These are phyloP conservation scores for Rhea americana DNA, from an alignment of 2,113 vertebrate genomes.

Conservation along the genomic window DNA sequence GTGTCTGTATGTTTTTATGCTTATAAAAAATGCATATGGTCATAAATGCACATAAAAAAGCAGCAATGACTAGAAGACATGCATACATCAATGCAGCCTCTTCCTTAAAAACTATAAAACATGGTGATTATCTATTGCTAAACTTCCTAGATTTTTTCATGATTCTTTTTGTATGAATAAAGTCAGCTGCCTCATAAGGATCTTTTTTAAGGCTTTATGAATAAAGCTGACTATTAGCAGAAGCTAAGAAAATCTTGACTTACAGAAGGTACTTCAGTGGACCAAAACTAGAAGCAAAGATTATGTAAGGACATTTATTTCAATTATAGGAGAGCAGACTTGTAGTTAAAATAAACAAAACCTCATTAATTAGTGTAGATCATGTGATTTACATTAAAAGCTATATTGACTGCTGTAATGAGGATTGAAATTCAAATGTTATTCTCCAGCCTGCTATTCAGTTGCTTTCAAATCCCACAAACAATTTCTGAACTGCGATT, in stretches of 20 bases:
- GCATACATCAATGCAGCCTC: neutral
- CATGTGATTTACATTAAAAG: neutral
- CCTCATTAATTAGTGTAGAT: neutral
- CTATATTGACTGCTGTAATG: neutral
- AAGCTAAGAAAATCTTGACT: neutral
- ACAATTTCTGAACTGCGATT: neutral
- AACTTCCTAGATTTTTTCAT: neutral
- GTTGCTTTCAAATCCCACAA: neutral
- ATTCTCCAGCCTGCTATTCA: neutral
- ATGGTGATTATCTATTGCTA: neutral
- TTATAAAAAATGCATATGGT: constrained; percentile 41
- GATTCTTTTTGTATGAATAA: neutral
- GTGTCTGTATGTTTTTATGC: neutral
- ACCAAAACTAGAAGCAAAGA: neutral
- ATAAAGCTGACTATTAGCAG: neutral
- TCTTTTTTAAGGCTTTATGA: neutral
- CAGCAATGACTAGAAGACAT: neutral
- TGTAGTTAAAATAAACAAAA: neutral
- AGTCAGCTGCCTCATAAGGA: neutral
- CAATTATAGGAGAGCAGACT: neutral
- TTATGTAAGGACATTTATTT: neutral
- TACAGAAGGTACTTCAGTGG: neutral
- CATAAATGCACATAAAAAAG: constrained; percentile 29
- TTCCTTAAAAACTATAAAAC: neutral
- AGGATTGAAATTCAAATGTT: neutral